Percentiles rank a stretch among this genome's conserved stretches.
Evolutionary conservation across 64 coral and sea anemone species (phyloP).

Genomic region (Montipora foliosa): DNA sequence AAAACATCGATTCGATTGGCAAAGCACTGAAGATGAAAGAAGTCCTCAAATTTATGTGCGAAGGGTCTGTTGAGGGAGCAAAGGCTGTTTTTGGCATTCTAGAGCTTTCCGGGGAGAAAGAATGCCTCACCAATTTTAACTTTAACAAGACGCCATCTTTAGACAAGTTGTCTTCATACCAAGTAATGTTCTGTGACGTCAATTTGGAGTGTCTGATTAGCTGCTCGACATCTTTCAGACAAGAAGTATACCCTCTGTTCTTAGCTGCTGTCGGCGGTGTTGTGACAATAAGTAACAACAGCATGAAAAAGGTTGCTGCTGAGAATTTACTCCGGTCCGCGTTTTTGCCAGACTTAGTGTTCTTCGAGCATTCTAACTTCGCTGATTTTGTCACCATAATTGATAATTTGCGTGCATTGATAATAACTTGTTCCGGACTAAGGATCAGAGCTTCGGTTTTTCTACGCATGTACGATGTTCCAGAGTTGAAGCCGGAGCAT

Average conservation of each 20-base stretch:
- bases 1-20: not conserved
- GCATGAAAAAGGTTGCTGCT: not conserved
- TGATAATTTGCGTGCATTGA: not conserved
- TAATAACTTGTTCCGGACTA: not conserved
- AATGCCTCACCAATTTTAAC: not conserved
- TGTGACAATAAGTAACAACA: not conserved
- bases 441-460: not conserved
- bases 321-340: not conserved
- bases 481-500: not conserved
- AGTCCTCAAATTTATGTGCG: conserved; percentile 10
- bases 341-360: not conserved
- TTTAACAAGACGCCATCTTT: conserved; percentile 21
- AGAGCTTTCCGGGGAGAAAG: not conserved
- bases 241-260: not conserved
- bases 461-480: not conserved
- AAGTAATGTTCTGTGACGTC: not conserved
- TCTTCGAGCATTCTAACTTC: not conserved
- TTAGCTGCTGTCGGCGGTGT: not conserved
- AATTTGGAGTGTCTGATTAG: not conserved
- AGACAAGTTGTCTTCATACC: not conserved
- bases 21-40: not conserved
- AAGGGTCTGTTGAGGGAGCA: not conserved
- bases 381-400: not conserved
- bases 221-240: not conserved
- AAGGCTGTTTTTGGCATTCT: conserved; percentile 3